Conservation (phyloP, 1,140 invertebrate genomes). For the Scaptomyza montana region DNA sequence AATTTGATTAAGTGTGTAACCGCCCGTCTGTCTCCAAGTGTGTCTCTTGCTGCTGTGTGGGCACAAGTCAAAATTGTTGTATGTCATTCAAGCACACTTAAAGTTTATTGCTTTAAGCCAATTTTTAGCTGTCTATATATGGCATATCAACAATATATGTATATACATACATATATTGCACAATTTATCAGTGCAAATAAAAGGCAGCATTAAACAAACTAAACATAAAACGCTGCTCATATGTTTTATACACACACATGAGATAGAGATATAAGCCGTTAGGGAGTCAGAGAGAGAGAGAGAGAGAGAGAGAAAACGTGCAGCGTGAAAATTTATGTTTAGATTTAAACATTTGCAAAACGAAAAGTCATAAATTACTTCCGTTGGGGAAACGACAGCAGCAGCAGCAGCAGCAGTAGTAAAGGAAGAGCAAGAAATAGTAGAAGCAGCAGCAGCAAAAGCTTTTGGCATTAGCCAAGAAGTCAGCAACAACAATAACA, state of each 20-base stretch:
- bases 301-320: constrained; percentile 18
- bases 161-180: constrained; percentile 53
- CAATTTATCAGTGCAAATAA: constrained; percentile 80
- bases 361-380: constrained; percentile 83
- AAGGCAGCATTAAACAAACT: constrained; percentile 67
- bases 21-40: constrained; percentile 9
- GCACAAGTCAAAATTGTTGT: constrained; percentile 56
- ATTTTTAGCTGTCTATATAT: constrained; percentile 62
- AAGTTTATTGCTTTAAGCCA: constrained; percentile 61
- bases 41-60: constrained; percentile 28
- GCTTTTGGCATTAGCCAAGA: constrained; percentile 58
- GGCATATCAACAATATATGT: constrained; percentile 40
- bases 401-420: constrained; percentile 24
- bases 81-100: constrained; percentile 55
- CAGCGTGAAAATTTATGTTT: constrained; percentile 72
- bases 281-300: constrained; percentile 14
- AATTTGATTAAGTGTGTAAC: constrained; percentile 71
- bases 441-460: constrained; percentile 23
- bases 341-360: constrained; percentile 82
- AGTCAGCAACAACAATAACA: constrained; percentile 43
- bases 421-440: constrained; percentile 1
- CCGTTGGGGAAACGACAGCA: constrained; percentile 69
- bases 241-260: constrained; percentile 50
- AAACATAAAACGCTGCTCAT: constrained; percentile 75
- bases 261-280: constrained; percentile 43